Conservation (phyloP, 2,888 invertebrate genomes). For the Chesias legatella region DNA sequence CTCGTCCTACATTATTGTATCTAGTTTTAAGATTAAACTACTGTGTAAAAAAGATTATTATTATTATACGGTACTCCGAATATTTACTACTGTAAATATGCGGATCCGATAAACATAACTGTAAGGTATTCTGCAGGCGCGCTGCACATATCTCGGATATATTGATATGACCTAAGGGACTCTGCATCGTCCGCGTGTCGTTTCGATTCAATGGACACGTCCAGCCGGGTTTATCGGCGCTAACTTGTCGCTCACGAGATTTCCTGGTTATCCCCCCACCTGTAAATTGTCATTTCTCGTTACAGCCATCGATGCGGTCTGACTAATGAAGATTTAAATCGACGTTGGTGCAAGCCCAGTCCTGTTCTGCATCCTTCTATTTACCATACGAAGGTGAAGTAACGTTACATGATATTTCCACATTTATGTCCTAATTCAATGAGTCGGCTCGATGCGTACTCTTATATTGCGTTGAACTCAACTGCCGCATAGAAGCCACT, state of each 20-base stretch:
- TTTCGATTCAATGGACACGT: slow-evolving; percentile 51
- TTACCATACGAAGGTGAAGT: slow-evolving; percentile 87
- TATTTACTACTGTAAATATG: slow-evolving; percentile 50
- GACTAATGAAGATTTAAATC: slow-evolving; percentile 91
- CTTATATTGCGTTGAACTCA: slow-evolving; percentile 17
- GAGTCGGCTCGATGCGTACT: slow-evolving; percentile 11
- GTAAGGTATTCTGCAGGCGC: slow-evolving; percentile 14
- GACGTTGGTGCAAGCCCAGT: slow-evolving; percentile 90
- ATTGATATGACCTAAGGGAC: slow-evolving; percentile 39
- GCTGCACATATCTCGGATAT: slow-evolving; percentile 27
- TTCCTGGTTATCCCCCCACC: slow-evolving; percentile 55
- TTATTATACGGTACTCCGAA: too few species aligned
- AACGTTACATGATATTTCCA: slow-evolving; percentile 31
- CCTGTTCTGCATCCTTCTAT: slow-evolving; percentile 89
- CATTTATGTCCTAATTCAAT: slow-evolving; percentile 23
- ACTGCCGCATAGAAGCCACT: slow-evolving; percentile 25
- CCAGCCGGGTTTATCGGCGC: slow-evolving; percentile 40
- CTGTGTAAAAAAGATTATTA: too few species aligned
- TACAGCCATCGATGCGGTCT: slow-evolving; percentile 90
- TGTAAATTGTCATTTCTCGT: slow-evolving; percentile 62
- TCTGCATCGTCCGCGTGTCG: slow-evolving; percentile 41
- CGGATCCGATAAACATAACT: slow-evolving; percentile 30
- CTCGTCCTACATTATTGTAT: too few species aligned
- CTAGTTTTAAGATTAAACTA: too few species aligned
- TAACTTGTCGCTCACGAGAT: slow-evolving; percentile 47